Evolutionary conservation across 2,888 invertebrate species (phyloP).

Genomic region (Listrodromus nycthemerus): DNA sequence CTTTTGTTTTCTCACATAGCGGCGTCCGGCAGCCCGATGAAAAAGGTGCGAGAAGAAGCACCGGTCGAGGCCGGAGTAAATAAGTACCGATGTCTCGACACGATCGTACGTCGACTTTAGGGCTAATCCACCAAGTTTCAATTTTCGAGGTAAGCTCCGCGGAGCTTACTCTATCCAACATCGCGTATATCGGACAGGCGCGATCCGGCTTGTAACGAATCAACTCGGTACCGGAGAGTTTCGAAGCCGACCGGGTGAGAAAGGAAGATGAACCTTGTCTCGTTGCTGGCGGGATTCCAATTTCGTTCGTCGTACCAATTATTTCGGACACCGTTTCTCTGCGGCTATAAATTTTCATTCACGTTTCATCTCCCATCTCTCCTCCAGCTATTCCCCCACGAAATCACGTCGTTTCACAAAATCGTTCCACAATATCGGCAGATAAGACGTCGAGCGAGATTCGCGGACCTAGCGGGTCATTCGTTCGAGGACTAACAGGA

Average conservation of each 20-base stretch:
- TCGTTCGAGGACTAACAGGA: background rate
- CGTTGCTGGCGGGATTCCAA: constrained; percentile 69
- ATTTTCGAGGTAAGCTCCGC: constrained; percentile 63
- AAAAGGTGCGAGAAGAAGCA: background rate
- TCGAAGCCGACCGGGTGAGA: constrained; percentile 15
- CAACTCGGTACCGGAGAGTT: constrained; percentile 19
- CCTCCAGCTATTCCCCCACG: constrained; percentile 16
- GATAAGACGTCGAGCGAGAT: background rate
- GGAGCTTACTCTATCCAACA: constrained; percentile 24
- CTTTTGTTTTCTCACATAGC: background rate
- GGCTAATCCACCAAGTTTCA: constrained; percentile 63
- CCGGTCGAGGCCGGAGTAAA: background rate
- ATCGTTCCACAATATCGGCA: constrained; percentile 15
- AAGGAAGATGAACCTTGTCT: constrained; percentile 48
- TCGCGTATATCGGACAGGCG: constrained; percentile 22
- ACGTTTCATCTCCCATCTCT: constrained; percentile 19
- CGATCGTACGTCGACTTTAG: constrained; percentile 40
- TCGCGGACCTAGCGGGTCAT: background rate
- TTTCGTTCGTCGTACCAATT: constrained; percentile 69
- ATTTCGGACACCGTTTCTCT: constrained; percentile 67
- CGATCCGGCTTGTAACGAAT: constrained; percentile 40
- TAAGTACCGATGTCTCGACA: background rate
- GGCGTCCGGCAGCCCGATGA: background rate
- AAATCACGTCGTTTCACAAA: constrained; percentile 52
- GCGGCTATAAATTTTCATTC: constrained; percentile 65